A percentile compares a stretch with the other conserved stretches of the same genome.
Conservation (phyloP, 2,797 vertebrate species). For the Pipistrellus kuhlii region DNA sequence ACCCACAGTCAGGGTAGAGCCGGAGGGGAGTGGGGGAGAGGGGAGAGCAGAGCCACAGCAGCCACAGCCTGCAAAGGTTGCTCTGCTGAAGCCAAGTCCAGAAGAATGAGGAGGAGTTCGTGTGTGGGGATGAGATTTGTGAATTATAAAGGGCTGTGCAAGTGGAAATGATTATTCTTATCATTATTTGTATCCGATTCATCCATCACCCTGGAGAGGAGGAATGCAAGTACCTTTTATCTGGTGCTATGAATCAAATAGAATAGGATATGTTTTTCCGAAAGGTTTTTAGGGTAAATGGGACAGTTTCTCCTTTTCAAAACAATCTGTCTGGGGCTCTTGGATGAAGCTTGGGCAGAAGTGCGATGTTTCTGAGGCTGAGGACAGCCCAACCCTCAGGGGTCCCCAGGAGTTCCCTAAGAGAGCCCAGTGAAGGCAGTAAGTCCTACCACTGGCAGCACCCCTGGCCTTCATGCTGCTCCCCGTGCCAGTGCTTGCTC, state of each 20-base stretch:
- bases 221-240: conserved; percentile 54
- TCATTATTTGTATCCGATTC: conserved; percentile 56
- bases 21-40: too few species aligned
- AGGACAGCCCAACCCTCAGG: rapidly evolving
- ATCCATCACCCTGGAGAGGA: conserved; percentile 55
- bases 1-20: background rate
- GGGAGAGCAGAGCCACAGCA: background rate
- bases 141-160: conserved; percentile 51
- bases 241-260: conserved; percentile 69
- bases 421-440: background rate
- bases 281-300: conserved; percentile 69
- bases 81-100: background rate
- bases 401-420: background rate
- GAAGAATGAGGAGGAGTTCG: conserved; percentile 20
- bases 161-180: conserved; percentile 64
- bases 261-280: conserved; percentile 65
- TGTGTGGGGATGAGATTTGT: conserved; percentile 5
- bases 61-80: background rate
- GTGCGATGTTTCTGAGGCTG: background rate
- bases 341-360: background rate
- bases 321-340: conserved; percentile 42
- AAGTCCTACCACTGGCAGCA: background rate
- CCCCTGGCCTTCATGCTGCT: rapidly evolving
- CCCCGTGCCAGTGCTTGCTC: rapidly evolving
- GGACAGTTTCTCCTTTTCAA: conserved; percentile 65